Evolutionary conservation across 53 echinoderm and acorn worm genomes (phyloP).

Genomic region (Apostichopus leukothele): DNA sequence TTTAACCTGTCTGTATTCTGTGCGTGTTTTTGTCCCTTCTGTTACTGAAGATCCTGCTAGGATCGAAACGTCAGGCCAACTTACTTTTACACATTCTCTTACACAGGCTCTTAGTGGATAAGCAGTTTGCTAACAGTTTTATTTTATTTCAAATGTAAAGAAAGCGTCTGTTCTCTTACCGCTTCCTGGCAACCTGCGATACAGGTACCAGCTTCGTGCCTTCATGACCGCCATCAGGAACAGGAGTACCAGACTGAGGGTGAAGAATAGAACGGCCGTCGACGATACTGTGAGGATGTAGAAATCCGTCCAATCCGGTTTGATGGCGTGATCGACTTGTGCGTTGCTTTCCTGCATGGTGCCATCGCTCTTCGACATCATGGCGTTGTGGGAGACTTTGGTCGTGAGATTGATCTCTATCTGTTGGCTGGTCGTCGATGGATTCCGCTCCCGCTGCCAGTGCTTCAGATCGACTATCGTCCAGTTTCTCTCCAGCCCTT

Average conservation of each 20-base stretch:
- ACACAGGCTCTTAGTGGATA: no score
- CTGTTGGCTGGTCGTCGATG: conserved; percentile 20
- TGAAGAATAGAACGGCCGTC: conserved; percentile 43
- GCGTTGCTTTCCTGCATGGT: neutral
- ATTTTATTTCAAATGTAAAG: neutral
- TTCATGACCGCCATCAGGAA: conserved; percentile 50
- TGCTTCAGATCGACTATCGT: neutral
- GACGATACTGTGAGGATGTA: conserved; percentile 46
- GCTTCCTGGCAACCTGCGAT: conserved; percentile 38
- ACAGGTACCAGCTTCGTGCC: conserved; percentile 48
- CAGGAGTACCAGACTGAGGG: conserved; percentile 38
- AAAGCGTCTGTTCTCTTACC: conserved; percentile 1
- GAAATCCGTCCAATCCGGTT: conserved; percentile 50
- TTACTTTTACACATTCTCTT: no score
- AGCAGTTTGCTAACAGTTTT: no score
- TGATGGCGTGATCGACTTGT: conserved; percentile 22
- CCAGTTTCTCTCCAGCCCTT: conserved; percentile 9
- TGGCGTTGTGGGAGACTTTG: neutral
- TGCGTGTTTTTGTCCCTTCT: neutral
- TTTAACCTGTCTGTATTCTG: no score
- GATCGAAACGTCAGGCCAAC: no score
- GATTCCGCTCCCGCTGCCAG: neutral
- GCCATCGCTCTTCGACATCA: neutral
- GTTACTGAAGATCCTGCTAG: neutral
- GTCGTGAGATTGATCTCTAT: neutral